Evolutionary conservation across 2,797 vertebrate genomes (phyloP).

Genomic region (Eulemur albifrons): DNA sequence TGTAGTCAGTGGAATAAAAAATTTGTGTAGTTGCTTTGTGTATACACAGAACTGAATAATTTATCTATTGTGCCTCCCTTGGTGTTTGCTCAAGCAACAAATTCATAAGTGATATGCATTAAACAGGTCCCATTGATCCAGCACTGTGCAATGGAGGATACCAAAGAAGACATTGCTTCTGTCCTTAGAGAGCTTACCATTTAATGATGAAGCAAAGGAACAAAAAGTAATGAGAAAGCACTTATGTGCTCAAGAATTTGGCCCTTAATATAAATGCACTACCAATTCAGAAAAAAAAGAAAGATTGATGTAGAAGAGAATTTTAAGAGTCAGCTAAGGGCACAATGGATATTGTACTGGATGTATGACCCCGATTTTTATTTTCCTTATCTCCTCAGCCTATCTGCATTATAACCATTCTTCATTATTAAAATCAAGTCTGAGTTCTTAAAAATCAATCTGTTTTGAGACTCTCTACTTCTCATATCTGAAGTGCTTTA

Average conservation of each 20-base stretch:
- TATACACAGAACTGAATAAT: neutral
- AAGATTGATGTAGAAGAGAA: neutral
- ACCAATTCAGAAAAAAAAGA: neutral
- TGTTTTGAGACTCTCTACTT: neutral
- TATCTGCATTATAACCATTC: neutral
- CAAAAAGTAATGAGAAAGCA: neutral
- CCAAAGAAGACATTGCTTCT: neutral
- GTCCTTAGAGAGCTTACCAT: neutral
- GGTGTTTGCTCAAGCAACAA: neutral
- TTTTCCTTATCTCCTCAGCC: neutral
- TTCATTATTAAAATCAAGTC: neutral
- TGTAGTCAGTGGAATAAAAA: neutral
- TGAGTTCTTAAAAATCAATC: neutral
- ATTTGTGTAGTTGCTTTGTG: neutral
- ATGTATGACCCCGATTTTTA: neutral
- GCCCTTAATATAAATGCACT: neutral
- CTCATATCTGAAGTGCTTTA: neutral
- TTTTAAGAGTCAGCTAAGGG: neutral
- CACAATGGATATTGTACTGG: neutral
- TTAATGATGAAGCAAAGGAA: neutral
- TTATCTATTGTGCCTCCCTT: neutral
- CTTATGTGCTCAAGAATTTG: neutral
- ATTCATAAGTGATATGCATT: neutral
- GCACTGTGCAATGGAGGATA: neutral
- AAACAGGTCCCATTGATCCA: neutral